phyloP scores from a whole-genome alignment of 2,888 invertebrate species.

The Lasioglossum marginatum region DNA sequence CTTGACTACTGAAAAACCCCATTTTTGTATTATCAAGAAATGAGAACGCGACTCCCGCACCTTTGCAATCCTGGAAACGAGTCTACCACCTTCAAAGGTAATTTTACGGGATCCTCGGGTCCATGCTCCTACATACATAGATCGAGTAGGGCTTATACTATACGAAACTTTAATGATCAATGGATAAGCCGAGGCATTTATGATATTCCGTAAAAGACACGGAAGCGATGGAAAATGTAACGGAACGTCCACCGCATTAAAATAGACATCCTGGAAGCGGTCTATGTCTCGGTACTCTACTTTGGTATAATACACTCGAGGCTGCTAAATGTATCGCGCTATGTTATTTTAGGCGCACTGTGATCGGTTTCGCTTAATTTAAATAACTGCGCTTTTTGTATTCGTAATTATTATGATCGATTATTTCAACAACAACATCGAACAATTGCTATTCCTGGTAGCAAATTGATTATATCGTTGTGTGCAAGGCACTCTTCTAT shows the following conservation, averaged over 20 bases:
- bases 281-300: constrained; percentile 51
- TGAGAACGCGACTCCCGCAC: no score
- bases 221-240: constrained; percentile 69
- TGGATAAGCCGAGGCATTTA: neutral
- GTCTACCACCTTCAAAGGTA: no score
- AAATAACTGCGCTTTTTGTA: constrained; percentile 39
- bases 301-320: constrained; percentile 49
- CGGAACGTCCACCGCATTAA: constrained; percentile 72
- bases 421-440: neutral
- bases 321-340: constrained; percentile 54
- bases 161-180: neutral
- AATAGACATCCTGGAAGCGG: constrained; percentile 74
- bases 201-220: constrained; percentile 12
- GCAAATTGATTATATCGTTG: neutral
- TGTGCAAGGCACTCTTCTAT: neutral
- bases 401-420: constrained; percentile 55
- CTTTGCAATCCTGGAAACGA: no score
- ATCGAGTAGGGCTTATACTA: no score
- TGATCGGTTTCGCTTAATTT: constrained; percentile 70
- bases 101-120: no score
- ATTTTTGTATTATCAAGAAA: no score
- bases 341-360: constrained; percentile 75
- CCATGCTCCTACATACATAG: no score
- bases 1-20: no score
- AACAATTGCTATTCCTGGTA: neutral